These are phyloP conservation scores for Drosophila paramelanica DNA, from an alignment of 2,888 invertebrate genomes.

Conservation along the genomic window DNA sequence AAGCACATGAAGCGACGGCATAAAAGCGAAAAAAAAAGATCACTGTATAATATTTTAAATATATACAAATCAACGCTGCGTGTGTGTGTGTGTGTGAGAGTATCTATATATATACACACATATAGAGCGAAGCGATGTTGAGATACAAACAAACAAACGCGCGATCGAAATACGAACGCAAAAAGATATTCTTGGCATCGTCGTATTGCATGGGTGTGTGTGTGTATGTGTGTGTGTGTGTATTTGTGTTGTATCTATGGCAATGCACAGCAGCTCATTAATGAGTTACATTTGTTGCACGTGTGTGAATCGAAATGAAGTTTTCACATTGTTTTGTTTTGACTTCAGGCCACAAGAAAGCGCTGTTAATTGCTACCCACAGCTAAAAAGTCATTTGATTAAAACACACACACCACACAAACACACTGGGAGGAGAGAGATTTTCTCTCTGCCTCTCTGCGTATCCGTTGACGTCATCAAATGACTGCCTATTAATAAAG, in stretches of 20 bases:
- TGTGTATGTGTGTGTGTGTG: slow-evolving; percentile 10
- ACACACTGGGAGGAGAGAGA: slow-evolving; percentile 5
- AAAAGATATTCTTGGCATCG: slow-evolving; percentile 78
- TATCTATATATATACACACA: slow-evolving; percentile 40
- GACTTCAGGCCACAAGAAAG: slow-evolving; percentile 56
- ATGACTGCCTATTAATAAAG: slow-evolving; percentile 65
- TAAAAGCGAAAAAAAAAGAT: slow-evolving; percentile 54
- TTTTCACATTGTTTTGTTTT: slow-evolving; percentile 64
- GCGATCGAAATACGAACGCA: slow-evolving; percentile 76
- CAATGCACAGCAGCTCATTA: slow-evolving; percentile 64
- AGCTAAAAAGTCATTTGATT: slow-evolving; percentile 39
- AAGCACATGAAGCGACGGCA: slow-evolving; percentile 62
- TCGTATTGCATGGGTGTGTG: slow-evolving; percentile 6
- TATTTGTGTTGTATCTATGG: slow-evolving; percentile 16
- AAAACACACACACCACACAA: slow-evolving; percentile 21
- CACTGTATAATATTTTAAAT: slow-evolving; percentile 77
- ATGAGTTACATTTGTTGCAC: slow-evolving; percentile 66
- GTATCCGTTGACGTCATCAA: slow-evolving; percentile 70
- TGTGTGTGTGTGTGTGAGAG: slow-evolving; percentile 25
- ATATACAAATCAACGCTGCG: slow-evolving; percentile 61
- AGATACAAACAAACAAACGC: slow-evolving; percentile 71
- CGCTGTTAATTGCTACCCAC: slow-evolving; percentile 45
- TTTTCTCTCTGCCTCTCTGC: neutral
- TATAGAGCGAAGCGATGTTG: slow-evolving; percentile 31
- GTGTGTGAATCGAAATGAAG: slow-evolving; percentile 54